Conservation (phyloP, 35 echinoderm and acorn worm species). For the Ophiothrix spiculata region DNA sequence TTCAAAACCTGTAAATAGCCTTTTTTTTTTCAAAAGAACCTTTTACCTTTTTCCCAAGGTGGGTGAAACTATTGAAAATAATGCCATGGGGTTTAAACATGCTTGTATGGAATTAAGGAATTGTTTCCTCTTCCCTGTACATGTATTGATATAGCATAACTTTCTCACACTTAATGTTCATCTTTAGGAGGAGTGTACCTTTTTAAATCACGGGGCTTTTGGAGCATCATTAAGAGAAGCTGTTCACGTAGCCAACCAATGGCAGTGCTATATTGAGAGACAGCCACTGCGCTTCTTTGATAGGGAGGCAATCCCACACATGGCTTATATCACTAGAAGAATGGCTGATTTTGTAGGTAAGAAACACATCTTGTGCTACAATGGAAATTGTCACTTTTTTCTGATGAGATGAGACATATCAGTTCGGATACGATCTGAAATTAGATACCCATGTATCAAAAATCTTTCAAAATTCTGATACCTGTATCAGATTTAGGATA, state of each 20-base stretch:
- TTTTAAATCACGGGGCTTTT: slow-evolving; percentile 79
- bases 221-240: slow-evolving; percentile 52
- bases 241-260: slow-evolving; percentile 41
- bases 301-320: slow-evolving; percentile 47
- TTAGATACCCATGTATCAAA: too few species aligned
- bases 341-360: slow-evolving; percentile 75
- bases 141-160: not conserved
- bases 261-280: slow-evolving; percentile 64
- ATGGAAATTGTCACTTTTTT: not conserved
- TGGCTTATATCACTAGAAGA: slow-evolving; percentile 59
- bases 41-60: not conserved
- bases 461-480: too few species aligned
- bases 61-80: too few species aligned
- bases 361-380: not conserved
- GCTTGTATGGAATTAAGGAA: not conserved
- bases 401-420: not conserved
- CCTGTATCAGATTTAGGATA: too few species aligned
- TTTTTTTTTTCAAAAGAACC: too few species aligned
- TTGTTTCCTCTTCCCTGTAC: not conserved
- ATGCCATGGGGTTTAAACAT: not conserved
- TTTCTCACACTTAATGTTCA: not conserved
- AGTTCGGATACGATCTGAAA: too few species aligned
- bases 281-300: slow-evolving; percentile 74
- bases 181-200: slow-evolving; percentile 56
- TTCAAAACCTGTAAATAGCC: too few species aligned